A percentile compares a stretch with the other conserved stretches of the same genome.
Conservation (phyloP, 2,888 invertebrate genomes). For the Pseudococcus longispinus region DNA sequence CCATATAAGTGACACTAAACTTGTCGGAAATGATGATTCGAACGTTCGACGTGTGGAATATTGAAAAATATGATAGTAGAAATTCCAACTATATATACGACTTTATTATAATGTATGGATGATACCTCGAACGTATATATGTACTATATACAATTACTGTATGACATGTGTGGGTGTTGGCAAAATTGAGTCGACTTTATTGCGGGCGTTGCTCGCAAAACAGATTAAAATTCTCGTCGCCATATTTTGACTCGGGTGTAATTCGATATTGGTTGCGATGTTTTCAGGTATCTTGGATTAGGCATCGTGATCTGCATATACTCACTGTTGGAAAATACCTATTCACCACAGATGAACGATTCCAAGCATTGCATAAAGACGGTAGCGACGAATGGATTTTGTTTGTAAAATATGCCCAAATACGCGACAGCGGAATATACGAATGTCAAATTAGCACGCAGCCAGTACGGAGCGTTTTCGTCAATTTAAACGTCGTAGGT, state of each 20-base stretch:
- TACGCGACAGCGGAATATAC: conserved; percentile 82
- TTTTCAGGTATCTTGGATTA: conserved; percentile 86
- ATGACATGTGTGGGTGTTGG: conserved; percentile 1
- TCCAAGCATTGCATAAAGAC: conserved; percentile 79
- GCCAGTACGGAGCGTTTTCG: conserved; percentile 86
- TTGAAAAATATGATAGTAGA: not conserved
- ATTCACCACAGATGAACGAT: conserved; percentile 89
- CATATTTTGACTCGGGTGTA: not conserved
- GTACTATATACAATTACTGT: not conserved
- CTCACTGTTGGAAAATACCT: conserved; percentile 88
- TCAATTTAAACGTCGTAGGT: conserved; percentile 89
- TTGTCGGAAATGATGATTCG: conserved; percentile 30
- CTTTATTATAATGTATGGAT: not conserved
- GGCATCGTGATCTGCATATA: conserved; percentile 89
- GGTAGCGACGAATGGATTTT: conserved; percentile 91
- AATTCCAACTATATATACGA: not conserved
- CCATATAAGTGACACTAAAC: conserved; percentile 22
- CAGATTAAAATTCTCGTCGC: not conserved
- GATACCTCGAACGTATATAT: not conserved
- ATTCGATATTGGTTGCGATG: not conserved
- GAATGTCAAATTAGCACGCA: conserved; percentile 95
- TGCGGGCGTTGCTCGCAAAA: not conserved
- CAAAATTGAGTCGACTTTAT: conserved; percentile 22
- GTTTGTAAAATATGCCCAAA: conserved; percentile 91
- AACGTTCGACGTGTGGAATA: conserved; percentile 13